Evolutionary conservation across 2,888 invertebrate species (phyloP).

Genomic region (Ichneumoninae sp.): DNA sequence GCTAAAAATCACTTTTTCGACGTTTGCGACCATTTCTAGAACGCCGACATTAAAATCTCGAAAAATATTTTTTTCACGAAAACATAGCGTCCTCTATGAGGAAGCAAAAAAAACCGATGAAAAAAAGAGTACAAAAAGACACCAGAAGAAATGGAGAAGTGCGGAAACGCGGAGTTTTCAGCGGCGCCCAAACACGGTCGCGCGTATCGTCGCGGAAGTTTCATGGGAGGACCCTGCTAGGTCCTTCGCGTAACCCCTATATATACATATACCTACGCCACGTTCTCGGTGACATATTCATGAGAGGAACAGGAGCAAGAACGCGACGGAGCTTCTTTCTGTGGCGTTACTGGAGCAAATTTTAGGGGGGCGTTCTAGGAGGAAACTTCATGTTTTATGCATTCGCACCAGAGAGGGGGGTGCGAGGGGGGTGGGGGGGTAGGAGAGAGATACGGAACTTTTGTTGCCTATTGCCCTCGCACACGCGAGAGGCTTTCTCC

Average conservation of each 20-base stretch:
- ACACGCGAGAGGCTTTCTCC: slow-evolving; percentile 8
- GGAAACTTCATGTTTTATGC: slow-evolving; percentile 71
- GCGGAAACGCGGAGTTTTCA: background rate
- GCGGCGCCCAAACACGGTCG: background rate
- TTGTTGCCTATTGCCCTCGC: slow-evolving; percentile 65
- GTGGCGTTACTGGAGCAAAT: slow-evolving; percentile 71
- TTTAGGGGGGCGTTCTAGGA: slow-evolving; percentile 54
- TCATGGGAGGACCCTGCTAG: slow-evolving; percentile 32
- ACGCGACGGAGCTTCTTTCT: slow-evolving; percentile 67
- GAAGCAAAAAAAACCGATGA: too few species aligned
- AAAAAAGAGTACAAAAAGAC: background rate
- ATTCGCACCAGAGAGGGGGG: slow-evolving; percentile 42
- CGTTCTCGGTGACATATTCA: slow-evolving; percentile 67
- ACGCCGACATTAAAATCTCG: too few species aligned
- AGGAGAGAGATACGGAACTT: slow-evolving; percentile 50
- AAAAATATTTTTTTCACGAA: too few species aligned
- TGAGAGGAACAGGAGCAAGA: slow-evolving; percentile 62
- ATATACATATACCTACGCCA: slow-evolving; percentile 12
- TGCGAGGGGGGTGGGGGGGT: background rate
- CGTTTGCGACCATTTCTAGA: too few species aligned
- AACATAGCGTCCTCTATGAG: too few species aligned
- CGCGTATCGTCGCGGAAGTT: slow-evolving; percentile 35
- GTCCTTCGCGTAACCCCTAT: background rate
- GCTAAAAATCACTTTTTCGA: too few species aligned
- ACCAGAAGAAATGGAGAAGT: background rate